Conservation (phyloP, 2,797 vertebrate genomes). For the Austrolebias charrua region DNA sequence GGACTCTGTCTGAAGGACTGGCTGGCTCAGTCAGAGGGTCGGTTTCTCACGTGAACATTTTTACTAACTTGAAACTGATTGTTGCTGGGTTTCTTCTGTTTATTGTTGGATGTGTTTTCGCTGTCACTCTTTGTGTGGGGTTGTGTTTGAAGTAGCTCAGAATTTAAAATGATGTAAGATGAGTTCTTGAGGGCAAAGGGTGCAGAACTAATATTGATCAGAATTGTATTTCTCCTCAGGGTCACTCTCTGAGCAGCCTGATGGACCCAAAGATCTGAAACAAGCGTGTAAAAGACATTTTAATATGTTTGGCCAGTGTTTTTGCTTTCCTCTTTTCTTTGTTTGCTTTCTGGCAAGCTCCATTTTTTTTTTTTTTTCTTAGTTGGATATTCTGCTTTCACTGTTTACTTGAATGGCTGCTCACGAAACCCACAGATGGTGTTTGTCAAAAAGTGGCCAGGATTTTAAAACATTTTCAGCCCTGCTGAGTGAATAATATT, state of each 20-base stretch:
- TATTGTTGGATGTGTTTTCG: conserved; percentile 60
- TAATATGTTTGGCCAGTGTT: conserved; percentile 43
- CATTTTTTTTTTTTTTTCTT: conserved; percentile 53
- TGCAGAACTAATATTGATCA: conserved; percentile 45
- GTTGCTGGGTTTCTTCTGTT: conserved; percentile 62
- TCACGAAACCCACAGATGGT: conserved; percentile 35
- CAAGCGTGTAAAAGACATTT: conserved; percentile 46
- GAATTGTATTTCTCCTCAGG: conserved; percentile 48
- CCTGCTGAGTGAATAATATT: conserved; percentile 23
- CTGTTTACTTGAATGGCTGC: conserved; percentile 50
- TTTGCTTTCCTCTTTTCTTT: conserved; percentile 46
- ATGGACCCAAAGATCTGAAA: conserved; percentile 57
- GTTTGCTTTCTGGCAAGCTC: conserved; percentile 47
- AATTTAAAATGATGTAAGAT: conserved; percentile 40
- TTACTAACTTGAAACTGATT: conserved; percentile 54
- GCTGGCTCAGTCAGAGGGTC: conserved; percentile 24
- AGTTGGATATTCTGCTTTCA: conserved; percentile 54
- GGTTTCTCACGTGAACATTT: conserved; percentile 44
- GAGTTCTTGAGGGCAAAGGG: conserved; percentile 15
- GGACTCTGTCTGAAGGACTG: conserved; percentile 34
- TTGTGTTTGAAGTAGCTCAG: conserved; percentile 54
- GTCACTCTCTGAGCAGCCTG: conserved; percentile 37
- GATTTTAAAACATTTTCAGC: conserved; percentile 29
- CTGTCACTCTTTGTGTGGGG: conserved; percentile 56
- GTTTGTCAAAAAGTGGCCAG: conserved; percentile 43